Percentiles rank a stretch among this genome's conserved stretches.
phyloP scores from a whole-genome alignment of 2,888 invertebrate species.

The Dicycla oo region DNA sequence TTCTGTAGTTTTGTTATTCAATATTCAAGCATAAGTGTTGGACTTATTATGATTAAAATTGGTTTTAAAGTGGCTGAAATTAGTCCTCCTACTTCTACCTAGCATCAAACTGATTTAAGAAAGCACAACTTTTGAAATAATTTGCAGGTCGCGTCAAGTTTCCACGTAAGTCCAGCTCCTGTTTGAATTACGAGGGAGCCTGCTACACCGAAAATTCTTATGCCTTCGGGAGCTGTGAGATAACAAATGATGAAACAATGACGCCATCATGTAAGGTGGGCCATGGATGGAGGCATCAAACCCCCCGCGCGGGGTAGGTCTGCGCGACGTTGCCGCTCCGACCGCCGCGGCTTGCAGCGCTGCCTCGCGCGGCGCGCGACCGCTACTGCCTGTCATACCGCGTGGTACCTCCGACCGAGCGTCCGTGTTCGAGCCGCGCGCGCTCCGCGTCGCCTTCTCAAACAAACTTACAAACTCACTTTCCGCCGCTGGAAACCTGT shows the following conservation, averaged over 20 bases:
- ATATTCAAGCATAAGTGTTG: neutral
- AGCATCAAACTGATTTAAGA: conserved; percentile 3
- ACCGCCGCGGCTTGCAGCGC: conserved; percentile 67
- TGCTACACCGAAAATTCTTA: conserved; percentile 63
- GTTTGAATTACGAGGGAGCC: conserved; percentile 42
- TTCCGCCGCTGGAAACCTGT: conserved; percentile 83
- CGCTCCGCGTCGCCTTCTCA: conserved; percentile 71
- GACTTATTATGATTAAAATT: neutral
- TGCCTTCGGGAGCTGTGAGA: conserved; percentile 76
- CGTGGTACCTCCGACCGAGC: conserved; percentile 79
- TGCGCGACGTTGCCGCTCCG: conserved; percentile 81
- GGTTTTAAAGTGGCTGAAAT: neutral
- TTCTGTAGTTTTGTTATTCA: neutral
- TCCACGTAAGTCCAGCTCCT: conserved; percentile 53
- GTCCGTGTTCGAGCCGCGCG: conserved; percentile 75
- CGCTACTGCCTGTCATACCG: conserved; percentile 75
- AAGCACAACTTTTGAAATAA: conserved; percentile 43
- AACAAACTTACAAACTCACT: conserved; percentile 85
- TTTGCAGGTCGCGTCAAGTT: conserved; percentile 21
- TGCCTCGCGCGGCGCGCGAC: conserved; percentile 57
- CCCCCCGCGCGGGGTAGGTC: conserved; percentile 75
- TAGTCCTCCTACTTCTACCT: neutral
- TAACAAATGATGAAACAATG: conserved; percentile 84
- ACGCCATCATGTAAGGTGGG: conserved; percentile 78
- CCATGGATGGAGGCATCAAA: conserved; percentile 72